Base-by-base conservation (phyloP, 2,888 invertebrate species). In the Drosophila algonquin region DNA sequence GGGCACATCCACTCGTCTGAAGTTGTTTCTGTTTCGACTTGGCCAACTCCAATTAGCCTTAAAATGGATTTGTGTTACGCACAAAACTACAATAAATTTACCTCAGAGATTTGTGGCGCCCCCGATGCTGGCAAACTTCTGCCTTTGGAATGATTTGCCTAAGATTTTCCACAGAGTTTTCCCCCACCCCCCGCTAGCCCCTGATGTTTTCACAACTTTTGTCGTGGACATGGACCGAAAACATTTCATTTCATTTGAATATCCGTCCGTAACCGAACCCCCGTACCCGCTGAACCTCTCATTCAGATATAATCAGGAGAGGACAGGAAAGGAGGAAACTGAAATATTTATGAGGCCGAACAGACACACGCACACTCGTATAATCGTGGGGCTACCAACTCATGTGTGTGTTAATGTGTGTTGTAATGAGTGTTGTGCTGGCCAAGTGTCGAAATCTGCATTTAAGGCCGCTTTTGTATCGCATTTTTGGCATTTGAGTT, bases 1-100 rank as follows among this genome's bases (percentile, higher is more conserved):
- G 50, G 51, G 27, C 45, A 69, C 67, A 83, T 68, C 67, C 70
- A 75, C 72, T 83, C 51, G 40, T 44, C 18, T 30, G 10, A 3
- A 24, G 44, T 53, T n/a, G n/a, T 52, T 53, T 59, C 16, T 40
- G 14, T 60, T 60, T 69, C 60, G 59, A 69, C 60, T 60, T 67
- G 59, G 70, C 63, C 71, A 68, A 75, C 78, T 77, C 83, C 88
- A 83, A 83, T 83, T 88, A 88, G 89, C 83, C 86, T 65, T 63
- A 85, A 86, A 88, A 88, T 83, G 88, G 86, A 88, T 83, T 88
- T 85, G 80, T 82, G 80, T 82, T 71, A 77, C 80, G 86, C 83
- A 79, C 74, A 73, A 67, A 62, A 62, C 76, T 81, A 69, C 68
- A 70, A 80, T 75, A 73, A 80, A 59, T 68, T 63, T 52, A 62